Percentiles rank a stretch among this genome's conserved stretches.
Evolutionary conservation across 1,140 invertebrate genomes (phyloP).

Genomic region (Procambarus virginalis): DNA sequence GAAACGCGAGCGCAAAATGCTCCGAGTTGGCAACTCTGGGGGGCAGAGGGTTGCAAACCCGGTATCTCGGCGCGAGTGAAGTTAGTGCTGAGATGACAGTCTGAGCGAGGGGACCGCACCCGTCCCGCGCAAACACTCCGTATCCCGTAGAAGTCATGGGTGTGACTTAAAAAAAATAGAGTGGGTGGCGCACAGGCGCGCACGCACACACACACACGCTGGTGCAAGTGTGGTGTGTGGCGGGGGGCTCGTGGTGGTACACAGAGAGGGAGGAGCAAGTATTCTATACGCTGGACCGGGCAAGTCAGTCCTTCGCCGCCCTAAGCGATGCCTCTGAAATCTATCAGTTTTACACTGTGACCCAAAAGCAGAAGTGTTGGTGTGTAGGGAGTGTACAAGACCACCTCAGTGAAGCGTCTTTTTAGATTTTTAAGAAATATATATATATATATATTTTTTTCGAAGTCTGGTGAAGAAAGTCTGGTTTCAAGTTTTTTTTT

Average conservation of each 20-base stretch:
- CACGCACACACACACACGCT: conserved; percentile 17
- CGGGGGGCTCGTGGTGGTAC: not conserved
- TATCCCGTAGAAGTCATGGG: conserved; percentile 39
- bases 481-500: not conserved
- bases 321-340: conserved; percentile 31
- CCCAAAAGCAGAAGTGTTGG: conserved; percentile 29
- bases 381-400: conserved; percentile 32
- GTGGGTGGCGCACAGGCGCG: too few species aligned
- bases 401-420: conserved; percentile 32
- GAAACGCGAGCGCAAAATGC: too few species aligned
- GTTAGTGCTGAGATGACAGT: conserved; percentile 40
- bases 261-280: not conserved
- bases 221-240: conserved; percentile 12
- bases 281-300: not conserved
- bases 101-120: conserved; percentile 10
- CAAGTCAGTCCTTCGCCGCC: not conserved
- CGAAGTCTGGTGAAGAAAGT: not conserved
- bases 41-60: conserved; percentile 47
- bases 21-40: too few species aligned
- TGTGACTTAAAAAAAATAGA: conserved; percentile 31
- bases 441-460: not conserved
- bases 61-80: conserved; percentile 22
- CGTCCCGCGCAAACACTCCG: conserved; percentile 23
- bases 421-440: not conserved
- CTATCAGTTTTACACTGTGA: conserved; percentile 28